phyloP scores from a whole-genome alignment of 2,888 invertebrate genomes.

The Agrilus mali region DNA sequence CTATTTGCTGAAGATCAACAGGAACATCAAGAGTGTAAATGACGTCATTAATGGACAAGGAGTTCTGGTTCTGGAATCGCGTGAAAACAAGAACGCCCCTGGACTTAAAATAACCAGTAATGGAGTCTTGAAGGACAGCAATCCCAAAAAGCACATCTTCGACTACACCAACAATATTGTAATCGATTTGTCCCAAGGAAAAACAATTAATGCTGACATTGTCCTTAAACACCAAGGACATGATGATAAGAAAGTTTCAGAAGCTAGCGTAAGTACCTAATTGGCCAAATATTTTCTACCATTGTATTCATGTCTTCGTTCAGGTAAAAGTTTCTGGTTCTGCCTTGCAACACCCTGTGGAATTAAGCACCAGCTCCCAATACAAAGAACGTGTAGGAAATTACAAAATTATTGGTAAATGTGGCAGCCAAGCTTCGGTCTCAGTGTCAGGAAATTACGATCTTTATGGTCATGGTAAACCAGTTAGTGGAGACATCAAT shows the following conservation, averaged over 20 bases:
- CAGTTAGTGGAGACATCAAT: slow-evolving; percentile 36
- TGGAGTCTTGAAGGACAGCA: slow-evolving; percentile 30
- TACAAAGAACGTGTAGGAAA: slow-evolving; percentile 12
- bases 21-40: slow-evolving; percentile 21
- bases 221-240: slow-evolving; percentile 30
- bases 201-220: slow-evolving; percentile 32
- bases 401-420: slow-evolving; percentile 16
- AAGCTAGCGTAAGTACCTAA: slow-evolving; percentile 17
- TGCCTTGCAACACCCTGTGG: slow-evolving; percentile 26
- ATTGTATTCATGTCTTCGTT: slow-evolving; percentile 1
- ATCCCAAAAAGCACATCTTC: slow-evolving; percentile 32
- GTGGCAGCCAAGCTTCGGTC: slow-evolving; percentile 26
- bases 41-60: slow-evolving; percentile 22
- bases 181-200: slow-evolving; percentile 36
- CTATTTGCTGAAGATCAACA: slow-evolving; percentile 31
- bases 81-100: slow-evolving; percentile 32
- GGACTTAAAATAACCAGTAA: slow-evolving; percentile 32
- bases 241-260: slow-evolving; percentile 21
- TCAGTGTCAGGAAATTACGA: slow-evolving; percentile 32
- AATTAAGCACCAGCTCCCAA: slow-evolving; percentile 19
- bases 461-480: slow-evolving; percentile 28
- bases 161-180: slow-evolving; percentile 30
- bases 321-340: slow-evolving; percentile 28
- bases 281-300: background rate
- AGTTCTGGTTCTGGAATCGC: slow-evolving; percentile 26